A percentile compares a stretch with the other conserved stretches of the same genome.
Evolutionary conservation across 2,888 invertebrate species (phyloP).

Genomic region (Rambutsinella grinnellia): DNA sequence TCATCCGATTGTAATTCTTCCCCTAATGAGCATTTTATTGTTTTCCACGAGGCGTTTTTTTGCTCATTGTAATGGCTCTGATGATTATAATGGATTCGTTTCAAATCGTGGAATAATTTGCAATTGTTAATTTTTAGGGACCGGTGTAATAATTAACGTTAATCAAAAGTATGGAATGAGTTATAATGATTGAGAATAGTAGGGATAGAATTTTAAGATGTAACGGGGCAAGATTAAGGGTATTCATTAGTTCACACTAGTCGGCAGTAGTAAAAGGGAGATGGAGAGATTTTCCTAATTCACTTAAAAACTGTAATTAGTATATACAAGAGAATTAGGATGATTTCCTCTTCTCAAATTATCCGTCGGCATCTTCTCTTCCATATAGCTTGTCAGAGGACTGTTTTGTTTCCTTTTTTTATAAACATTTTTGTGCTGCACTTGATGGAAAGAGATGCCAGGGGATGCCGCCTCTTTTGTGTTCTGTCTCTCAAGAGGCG

Average conservation of each 20-base stretch:
- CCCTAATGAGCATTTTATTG: slow-evolving; percentile 47
- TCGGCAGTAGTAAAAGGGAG: neutral
- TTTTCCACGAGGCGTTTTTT: slow-evolving; percentile 24
- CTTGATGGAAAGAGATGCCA: slow-evolving; percentile 26
- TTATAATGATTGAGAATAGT: too few relatives aligned
- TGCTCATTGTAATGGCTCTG: slow-evolving; percentile 7
- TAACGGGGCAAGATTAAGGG: too few relatives aligned
- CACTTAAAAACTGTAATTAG: slow-evolving; percentile 40
- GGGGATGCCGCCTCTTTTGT: slow-evolving; percentile 47
- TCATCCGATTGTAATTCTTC: too few relatives aligned
- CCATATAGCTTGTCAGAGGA: neutral
- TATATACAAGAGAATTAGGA: slow-evolving; percentile 44
- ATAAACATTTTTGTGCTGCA: slow-evolving; percentile 8
- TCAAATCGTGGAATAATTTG: too few relatives aligned
- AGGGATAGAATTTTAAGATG: too few relatives aligned
- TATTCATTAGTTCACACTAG: slow-evolving; percentile 4
- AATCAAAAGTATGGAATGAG: too few relatives aligned
- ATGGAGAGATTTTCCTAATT: slow-evolving; percentile 10
- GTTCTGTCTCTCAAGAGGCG: slow-evolving; percentile 36
- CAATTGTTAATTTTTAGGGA: too few relatives aligned
- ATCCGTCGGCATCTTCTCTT: slow-evolving; percentile 34
- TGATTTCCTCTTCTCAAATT: slow-evolving; percentile 46
- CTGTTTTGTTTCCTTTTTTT: neutral
- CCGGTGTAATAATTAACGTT: too few relatives aligned
- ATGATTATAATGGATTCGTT: neutral